Evolutionary conservation across 35 echinoderm and acorn worm species (phyloP).

Genomic region (Anneissia japonica): DNA sequence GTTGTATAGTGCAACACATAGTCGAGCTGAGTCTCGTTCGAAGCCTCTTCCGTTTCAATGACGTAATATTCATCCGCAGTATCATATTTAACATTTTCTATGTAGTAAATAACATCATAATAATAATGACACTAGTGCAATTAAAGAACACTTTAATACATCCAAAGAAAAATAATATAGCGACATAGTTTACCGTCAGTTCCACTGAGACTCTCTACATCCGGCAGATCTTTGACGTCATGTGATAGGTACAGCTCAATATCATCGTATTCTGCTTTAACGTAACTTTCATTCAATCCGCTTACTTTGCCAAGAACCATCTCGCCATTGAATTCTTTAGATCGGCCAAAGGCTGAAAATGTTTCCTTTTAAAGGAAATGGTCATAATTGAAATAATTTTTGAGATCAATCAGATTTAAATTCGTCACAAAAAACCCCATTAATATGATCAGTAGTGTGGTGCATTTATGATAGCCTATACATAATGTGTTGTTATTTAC

Average conservation of each 20-base stretch:
- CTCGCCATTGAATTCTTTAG: neutral
- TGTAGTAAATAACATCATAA: neutral
- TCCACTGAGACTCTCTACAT: constrained; percentile 41
- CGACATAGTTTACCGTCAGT: constrained; percentile 43
- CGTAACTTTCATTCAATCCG: constrained; percentile 17
- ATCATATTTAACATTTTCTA: neutral
- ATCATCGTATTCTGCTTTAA: constrained; percentile 60
- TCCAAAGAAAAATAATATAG: neutral
- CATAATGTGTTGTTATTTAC: constrained; percentile 15
- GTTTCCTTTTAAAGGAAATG: constrained; percentile 21
- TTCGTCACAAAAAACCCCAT: neutral
- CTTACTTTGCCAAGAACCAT: constrained; percentile 59
- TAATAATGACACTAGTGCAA: neutral
- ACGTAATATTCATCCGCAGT: neutral
- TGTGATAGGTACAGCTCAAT: constrained; percentile 56
- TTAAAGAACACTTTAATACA: neutral
- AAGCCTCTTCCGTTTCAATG: neutral
- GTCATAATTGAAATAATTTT: neutral
- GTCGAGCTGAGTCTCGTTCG: neutral
- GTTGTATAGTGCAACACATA: neutral
- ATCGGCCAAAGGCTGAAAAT: constrained; percentile 8
- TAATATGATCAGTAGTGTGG: neutral
- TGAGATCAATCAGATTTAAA: neutral
- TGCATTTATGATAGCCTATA: neutral
- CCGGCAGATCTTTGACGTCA: constrained; percentile 30